These are phyloP conservation scores for Steinernema khuongi DNA, from an alignment of 1,140 invertebrate species.

Conservation along the genomic window DNA sequence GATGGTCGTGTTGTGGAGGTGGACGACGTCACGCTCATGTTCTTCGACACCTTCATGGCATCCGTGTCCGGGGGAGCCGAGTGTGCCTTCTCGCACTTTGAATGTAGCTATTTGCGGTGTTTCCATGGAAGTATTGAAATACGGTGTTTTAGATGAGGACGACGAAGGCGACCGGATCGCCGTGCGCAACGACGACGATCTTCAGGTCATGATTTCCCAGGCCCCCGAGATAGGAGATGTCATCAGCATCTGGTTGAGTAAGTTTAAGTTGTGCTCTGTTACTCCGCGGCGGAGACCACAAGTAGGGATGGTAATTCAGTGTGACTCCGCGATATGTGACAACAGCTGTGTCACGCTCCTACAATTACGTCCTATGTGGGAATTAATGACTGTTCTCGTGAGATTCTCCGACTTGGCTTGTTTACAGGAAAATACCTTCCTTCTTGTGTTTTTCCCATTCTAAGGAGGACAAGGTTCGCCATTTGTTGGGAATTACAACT, in stretches of 20 bases:
- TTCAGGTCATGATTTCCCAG: constrained; percentile 26
- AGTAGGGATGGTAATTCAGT: too few species aligned
- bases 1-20: constrained; percentile 25
- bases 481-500: neutral
- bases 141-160: constrained; percentile 44
- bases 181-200: constrained; percentile 51
- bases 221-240: neutral
- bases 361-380: too few species aligned
- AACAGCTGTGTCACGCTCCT: neutral
- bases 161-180: constrained; percentile 46
- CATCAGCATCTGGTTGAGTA: neutral
- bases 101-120: constrained; percentile 34
- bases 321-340: neutral
- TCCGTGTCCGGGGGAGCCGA: constrained; percentile 21
- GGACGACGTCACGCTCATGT: constrained; percentile 45
- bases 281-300: too few species aligned
- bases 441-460: too few species aligned
- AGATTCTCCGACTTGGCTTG: too few species aligned
- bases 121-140: neutral
- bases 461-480: neutral
- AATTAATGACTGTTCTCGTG: too few species aligned
- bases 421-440: too few species aligned
- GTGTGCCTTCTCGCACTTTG: constrained; percentile 34
- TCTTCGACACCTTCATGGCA: constrained; percentile 48
- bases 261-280: neutral